A percentile compares a stretch with the other conserved stretches of the same genome.
These are phyloP conservation scores for Drosophila repleta DNA, from an alignment of 1,140 invertebrate genomes.

Conservation along the genomic window DNA sequence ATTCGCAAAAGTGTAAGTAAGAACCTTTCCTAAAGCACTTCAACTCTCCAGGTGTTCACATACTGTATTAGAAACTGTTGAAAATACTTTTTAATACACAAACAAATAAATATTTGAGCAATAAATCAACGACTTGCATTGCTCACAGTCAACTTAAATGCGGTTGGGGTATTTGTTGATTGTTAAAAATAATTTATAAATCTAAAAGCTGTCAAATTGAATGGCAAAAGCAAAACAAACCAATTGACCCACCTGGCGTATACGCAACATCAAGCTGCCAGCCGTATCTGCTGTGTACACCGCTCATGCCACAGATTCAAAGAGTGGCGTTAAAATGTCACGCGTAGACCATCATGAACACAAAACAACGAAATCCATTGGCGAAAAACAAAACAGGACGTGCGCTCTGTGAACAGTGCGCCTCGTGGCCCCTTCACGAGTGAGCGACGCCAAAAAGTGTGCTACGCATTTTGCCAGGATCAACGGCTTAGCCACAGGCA, in stretches of 20 bases:
- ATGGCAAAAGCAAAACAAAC: constrained; percentile 32
- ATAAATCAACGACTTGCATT: neutral
- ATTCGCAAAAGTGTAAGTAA: neutral
- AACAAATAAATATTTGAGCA: neutral
- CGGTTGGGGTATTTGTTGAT: no score
- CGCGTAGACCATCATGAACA: neutral
- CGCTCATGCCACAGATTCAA: constrained; percentile 2
- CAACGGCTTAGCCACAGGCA: constrained; percentile 40
- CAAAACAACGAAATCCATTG: neutral
- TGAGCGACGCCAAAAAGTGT: constrained; percentile 33
- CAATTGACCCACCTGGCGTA: constrained; percentile 60
- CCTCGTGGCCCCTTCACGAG: neutral
- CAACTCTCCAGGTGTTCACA: constrained; percentile 5
- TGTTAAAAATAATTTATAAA: no score
- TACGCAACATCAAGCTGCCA: constrained; percentile 41
- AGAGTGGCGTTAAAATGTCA: constrained; percentile 22
- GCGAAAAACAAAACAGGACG: constrained; percentile 23
- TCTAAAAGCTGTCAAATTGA: neutral
- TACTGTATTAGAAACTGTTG: neutral
- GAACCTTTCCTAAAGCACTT: constrained; percentile 6
- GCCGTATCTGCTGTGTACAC: constrained; percentile 41
- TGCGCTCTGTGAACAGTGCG: neutral
- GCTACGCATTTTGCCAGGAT: constrained; percentile 42
- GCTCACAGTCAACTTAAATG: neutral
- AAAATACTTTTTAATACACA: neutral